Evolutionary conservation across 2,113 vertebrate species (phyloP), one percentile per base, ranked within the genome.

Genomic region (Caranx melampygus): DNA sequence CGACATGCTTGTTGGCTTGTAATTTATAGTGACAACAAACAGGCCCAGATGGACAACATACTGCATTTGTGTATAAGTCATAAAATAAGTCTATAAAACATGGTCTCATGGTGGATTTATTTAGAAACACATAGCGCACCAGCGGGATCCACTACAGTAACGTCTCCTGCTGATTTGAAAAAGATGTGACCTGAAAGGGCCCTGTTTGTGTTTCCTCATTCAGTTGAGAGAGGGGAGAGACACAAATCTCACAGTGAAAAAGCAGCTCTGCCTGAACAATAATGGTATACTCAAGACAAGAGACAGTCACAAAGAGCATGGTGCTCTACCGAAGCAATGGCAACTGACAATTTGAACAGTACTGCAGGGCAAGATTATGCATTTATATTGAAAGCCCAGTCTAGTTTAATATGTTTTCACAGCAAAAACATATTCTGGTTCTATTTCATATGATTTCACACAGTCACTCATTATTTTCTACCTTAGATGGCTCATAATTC

Each of bases 181-280:
- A 75, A 84, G 74, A 89, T 90, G 87, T 83, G 83, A 90, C 87
- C 87, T 91, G 90, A 91, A 88, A 88, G 78, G 76, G 70, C 44
- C 73, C 49, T 89, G 84, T 80, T 84, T 20, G 67, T 89, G 72
- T 87, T 79, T 83, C 75, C 83, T 88, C 75, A 49, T 83, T 81
- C 73, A 77, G 69, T 54, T 74, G 58, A 82, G 78, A 79, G 73
- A 76, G 15, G 61, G 55, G 45, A 72, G 54, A 76, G 33, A 86
- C 67, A 69, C 33, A 80, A 12, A 82, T 75, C 80, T 81, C 65
- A 54, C 75, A 55, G 18, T 77, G 49, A 71, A 83, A 71, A 79
- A 79, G 72, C 64, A 65, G 71, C 74, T 12, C 2, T 60, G 71
- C 66, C 77, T 82, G 64, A 86, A 83, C 68, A 77, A 71, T 16